A percentile compares a stretch with the other conserved stretches of the same genome.
phyloP scores from a whole-genome alignment of 2,113 vertebrate species.

The Podarcis raffonei region DNA sequence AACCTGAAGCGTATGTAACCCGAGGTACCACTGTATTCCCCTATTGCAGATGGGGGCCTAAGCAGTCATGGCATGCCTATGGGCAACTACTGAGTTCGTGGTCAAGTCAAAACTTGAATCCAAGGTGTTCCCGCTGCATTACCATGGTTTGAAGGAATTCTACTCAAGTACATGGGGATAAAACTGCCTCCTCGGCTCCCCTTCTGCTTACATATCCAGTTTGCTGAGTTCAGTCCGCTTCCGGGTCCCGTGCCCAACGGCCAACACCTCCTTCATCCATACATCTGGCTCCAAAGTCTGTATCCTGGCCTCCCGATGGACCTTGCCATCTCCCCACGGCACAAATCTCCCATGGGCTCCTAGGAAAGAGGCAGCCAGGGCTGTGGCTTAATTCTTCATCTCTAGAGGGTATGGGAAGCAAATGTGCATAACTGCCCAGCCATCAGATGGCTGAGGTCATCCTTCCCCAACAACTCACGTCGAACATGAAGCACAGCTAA shows the following conservation, averaged over 20 bases:
- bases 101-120: neutral
- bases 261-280: constrained; percentile 89
- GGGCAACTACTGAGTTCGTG: neutral
- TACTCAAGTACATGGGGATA: neutral
- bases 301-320: constrained; percentile 85
- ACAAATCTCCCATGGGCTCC: constrained; percentile 90
- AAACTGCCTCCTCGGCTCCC: neutral
- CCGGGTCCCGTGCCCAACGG: constrained; percentile 85
- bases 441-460: rapidly evolving
- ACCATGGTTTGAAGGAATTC: neutral
- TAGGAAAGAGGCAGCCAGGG: constrained; percentile 57
- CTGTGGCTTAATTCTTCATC: neutral
- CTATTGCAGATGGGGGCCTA: neutral
- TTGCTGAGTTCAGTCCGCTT: constrained; percentile 72
- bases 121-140: neutral
- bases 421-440: neutral
- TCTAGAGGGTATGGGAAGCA: neutral
- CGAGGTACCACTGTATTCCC: neutral
- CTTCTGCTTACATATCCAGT: constrained; percentile 81
- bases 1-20: too few relatives aligned
- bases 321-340: constrained; percentile 65
- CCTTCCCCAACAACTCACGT: neutral
- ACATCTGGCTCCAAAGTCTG: constrained; percentile 87
- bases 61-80: neutral
- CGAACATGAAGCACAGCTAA: neutral